Conservation (phyloP, 2,797 vertebrate genomes). For the Netta rufina region DNA sequence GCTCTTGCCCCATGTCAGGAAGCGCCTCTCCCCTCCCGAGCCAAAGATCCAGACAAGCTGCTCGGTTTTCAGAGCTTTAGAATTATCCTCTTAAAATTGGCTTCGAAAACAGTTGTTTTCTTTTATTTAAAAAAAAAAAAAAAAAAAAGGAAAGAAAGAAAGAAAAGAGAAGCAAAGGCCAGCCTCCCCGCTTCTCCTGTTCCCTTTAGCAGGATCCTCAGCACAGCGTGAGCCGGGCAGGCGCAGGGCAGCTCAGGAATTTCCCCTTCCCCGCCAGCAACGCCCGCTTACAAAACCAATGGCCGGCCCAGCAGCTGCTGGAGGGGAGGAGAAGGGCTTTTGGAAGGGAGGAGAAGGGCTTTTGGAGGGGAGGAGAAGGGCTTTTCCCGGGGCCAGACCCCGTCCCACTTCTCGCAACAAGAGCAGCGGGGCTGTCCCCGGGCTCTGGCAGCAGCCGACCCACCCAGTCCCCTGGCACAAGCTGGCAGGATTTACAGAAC, state of each 20-base stretch:
- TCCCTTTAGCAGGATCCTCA: neutral
- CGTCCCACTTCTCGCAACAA: neutral
- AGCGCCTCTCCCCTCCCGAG: neutral
- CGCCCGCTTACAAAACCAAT: neutral
- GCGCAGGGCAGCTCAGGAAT: constrained; percentile 37
- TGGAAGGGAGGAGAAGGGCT: constrained; percentile 15
- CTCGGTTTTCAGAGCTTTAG: constrained; percentile 8
- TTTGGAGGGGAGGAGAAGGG: constrained; percentile 17
- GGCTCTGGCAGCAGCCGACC: neutral
- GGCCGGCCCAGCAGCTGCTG: neutral
- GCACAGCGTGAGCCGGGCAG: neutral
- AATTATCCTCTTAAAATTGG: constrained; percentile 6
- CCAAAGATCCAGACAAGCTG: neutral
- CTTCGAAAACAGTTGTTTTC: neutral
- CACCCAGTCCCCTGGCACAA: fast-evolving
- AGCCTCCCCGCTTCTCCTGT: neutral
- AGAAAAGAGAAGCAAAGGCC: neutral
- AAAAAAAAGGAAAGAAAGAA: neutral
- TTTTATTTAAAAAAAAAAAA: neutral
- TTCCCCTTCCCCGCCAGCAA: constrained; percentile 7
- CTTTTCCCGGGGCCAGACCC: neutral
- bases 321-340: neutral
- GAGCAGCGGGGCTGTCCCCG: fast-evolving
- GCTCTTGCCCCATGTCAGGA: neutral
- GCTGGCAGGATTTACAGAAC: neutral